Conservation (phyloP, 2,888 invertebrate genomes). For the Nymphalis urticae region DNA sequence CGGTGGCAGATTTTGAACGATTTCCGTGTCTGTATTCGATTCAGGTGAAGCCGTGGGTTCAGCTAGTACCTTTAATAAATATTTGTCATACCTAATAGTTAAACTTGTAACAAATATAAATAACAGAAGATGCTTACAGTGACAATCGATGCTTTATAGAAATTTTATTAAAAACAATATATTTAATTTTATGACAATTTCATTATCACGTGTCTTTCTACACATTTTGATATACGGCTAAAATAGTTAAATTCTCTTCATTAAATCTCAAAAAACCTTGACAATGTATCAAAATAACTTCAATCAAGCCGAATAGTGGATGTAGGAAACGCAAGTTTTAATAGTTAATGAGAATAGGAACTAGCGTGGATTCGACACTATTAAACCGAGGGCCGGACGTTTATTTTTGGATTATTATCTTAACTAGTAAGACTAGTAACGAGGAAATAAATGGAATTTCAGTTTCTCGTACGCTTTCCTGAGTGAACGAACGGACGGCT, state of each 20-base stretch:
- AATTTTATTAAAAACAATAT: too few species aligned
- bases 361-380: conserved; percentile 66
- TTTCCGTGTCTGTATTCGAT: too few species aligned
- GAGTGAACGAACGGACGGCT: conserved; percentile 75
- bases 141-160: too few species aligned
- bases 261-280: conserved; percentile 19
- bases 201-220: not conserved
- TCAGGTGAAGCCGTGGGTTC: too few species aligned
- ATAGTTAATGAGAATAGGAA: conserved; percentile 73
- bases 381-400: conserved; percentile 65
- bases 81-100: too few species aligned
- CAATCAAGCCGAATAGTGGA: conserved; percentile 17
- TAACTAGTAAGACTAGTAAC: conserved; percentile 50
- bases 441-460: conserved; percentile 56
- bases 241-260: too few species aligned
- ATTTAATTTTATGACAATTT: too few species aligned
- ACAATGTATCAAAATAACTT: conserved; percentile 30
- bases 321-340: conserved; percentile 36
- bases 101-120: too few species aligned
- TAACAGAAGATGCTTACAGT: too few species aligned
- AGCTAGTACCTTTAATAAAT: too few species aligned
- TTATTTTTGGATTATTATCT: conserved; percentile 62
- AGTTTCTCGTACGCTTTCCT: conserved; percentile 56
- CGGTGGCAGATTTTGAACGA: too few species aligned
- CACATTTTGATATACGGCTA: not conserved